These are phyloP conservation scores for Oreotragus oreotragus DNA, from an alignment of 2,113 vertebrate species.

Conservation along the genomic window DNA sequence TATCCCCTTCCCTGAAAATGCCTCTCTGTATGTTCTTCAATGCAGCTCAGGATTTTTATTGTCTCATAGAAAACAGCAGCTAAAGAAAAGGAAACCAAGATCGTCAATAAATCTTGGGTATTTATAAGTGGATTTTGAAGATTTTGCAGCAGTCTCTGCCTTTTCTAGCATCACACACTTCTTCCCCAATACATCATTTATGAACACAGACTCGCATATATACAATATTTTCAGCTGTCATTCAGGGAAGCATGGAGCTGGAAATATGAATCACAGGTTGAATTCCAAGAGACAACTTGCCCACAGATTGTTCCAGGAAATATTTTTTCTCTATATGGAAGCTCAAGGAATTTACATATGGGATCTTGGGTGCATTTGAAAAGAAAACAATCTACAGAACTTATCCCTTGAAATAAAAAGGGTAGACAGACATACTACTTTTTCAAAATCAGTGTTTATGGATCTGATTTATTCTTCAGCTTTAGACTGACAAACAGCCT, in stretches of 20 bases:
- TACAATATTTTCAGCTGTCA: not conserved
- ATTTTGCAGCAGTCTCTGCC: not conserved
- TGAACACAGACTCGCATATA: not conserved
- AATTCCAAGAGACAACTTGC: constrained; percentile 33
- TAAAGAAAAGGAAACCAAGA: not conserved
- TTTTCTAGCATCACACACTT: not conserved
- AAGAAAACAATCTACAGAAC: not conserved
- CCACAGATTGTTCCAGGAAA: constrained; percentile 4
- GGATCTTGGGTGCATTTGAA: not conserved
- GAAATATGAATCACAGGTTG: not conserved
- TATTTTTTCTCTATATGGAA: constrained; percentile 3
- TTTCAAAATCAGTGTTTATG: not conserved
- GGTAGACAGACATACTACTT: not conserved
- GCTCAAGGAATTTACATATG: not conserved
- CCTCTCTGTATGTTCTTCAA: not conserved
- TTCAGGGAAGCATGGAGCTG: not conserved
- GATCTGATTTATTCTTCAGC: not conserved
- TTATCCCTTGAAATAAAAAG: not conserved
- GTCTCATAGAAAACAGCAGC: not conserved
- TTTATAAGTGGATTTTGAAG: not conserved
- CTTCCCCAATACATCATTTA: not conserved
- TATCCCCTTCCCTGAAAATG: not conserved
- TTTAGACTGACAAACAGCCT: not conserved
- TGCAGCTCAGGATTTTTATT: not conserved
- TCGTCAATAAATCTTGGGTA: not conserved